Conservation (phyloP, 2,113 vertebrate species). For the Archocentrus centrarchus region DNA sequence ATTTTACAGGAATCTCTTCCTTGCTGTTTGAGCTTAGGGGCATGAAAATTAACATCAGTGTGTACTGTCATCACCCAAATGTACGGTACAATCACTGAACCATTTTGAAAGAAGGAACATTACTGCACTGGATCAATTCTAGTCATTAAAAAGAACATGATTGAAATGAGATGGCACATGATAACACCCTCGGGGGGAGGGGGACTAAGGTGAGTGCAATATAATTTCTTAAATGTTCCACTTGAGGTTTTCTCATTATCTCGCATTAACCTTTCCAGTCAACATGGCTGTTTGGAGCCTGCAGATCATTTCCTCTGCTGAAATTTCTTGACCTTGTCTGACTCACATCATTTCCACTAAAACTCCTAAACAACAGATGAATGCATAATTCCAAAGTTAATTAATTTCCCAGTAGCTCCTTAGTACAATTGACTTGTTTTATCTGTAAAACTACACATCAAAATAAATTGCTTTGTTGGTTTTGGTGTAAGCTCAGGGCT, state of each 20-base stretch:
- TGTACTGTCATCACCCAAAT: not conserved
- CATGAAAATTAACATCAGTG: not conserved
- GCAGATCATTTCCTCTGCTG: slow-evolving; percentile 35
- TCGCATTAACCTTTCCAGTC: slow-evolving; percentile 66
- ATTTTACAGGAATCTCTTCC: not conserved
- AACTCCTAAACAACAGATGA: not conserved
- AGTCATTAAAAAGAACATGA: slow-evolving; percentile 67
- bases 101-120: slow-evolving; percentile 15
- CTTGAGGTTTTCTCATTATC: slow-evolving; percentile 77
- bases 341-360: not conserved
- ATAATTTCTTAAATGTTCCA: slow-evolving; percentile 73
- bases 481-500: not conserved
- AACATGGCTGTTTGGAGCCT: slow-evolving; percentile 12
- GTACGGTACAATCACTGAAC: slow-evolving; percentile 10
- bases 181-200: slow-evolving; percentile 46
- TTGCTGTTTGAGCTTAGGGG: not conserved
- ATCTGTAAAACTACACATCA: not conserved
- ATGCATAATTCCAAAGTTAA: not conserved
- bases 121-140: not conserved
- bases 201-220: slow-evolving; percentile 53
- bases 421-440: not conserved
- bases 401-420: not conserved
- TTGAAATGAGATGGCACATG: slow-evolving; percentile 61
- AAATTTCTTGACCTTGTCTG: slow-evolving; percentile 44
- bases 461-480: not conserved